Base-by-base conservation (phyloP, 2,888 invertebrate genomes). In the Drosophila mercatorum region DNA sequence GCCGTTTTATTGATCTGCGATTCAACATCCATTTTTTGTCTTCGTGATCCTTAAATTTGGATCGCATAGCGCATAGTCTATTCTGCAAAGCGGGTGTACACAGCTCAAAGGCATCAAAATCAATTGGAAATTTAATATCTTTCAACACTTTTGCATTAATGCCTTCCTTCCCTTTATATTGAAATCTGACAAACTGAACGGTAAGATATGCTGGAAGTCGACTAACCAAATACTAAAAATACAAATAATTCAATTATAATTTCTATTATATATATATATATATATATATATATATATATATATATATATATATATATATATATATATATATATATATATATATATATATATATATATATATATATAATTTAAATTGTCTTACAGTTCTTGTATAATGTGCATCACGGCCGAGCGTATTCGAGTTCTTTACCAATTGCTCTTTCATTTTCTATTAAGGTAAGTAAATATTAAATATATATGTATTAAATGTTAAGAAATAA, bases 61-160 rank as follows among this genome's bases (percentile, higher is more conserved):
- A 95, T 81, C 99, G 95, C 95, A 97, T 96, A 0, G 98, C 98
- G 12, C 95, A 94, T 26, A 99, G 94, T 91, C 97, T 96, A 87
- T 95, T 95, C 93, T 98, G 97, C 74, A 99, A 94, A 89, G 97
- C 97, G 0, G 95, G 94, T 1, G 97, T 95, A 92, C 99, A 99
- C 76, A 99, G 93, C 89, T 99, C 99, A 92, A 95, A 98, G 22
- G 98, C 97, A 93, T 99, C 99, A 89, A 99, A 95, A 63, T 96
- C 96, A 62, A 99, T 93, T 0, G 98, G 97, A 92, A 99, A 99
- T 93, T 99, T 99, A 3, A 99, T 98, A 91, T 99, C 98, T 93
- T 99, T 97, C 61, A 99, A 94, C 83, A 99, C 98, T 94, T 99
- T 99, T 0, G 99, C 99, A 93, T 98, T 98, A 61, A 99, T 97